Evolutionary conservation across 2,797 vertebrate genomes (phyloP), one percentile per base, ranked within the genome.

Genomic region (Epinephelus malabaricus): DNA sequence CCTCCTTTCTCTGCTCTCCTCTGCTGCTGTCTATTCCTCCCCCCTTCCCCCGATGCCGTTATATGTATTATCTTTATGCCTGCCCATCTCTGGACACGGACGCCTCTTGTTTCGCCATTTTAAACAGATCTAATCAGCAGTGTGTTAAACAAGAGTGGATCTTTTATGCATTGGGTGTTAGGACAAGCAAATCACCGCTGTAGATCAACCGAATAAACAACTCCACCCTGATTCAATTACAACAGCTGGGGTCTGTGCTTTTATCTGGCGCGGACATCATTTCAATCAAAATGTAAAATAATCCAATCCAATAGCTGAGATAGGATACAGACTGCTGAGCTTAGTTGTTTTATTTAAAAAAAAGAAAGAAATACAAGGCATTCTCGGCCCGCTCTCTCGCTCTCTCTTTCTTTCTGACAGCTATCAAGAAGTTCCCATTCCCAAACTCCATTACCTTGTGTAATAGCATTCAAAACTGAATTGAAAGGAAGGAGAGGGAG

Each of bases 251-350:
- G 95, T 93, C 88, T 94, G 90, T 89, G 90, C 96, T 97, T 98
- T 98, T 98, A 99, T 99, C 98, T 97, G 95, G 90, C 83, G 60
- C 89, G 97, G 97, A 97, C 97, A 99, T 99, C 98, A 97, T 97
- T 99, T 99, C 98, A 97, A 99, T 99, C 98, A 99, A 99, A 99
- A 99, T 99, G 98, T 98, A 98, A 98, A 99, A 99, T 98, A 99
- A 99, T 98, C 97, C 97, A 97, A 97, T 97, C 96, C 96, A 95
- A 95, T 97, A 96, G 96, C 86, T 88, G 95, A 97, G 97, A 97
- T 96, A 97, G 97, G 97, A 98, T 95, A 96, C 97, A 97, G 97
- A 96, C 96, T 96, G 96, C 96, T 98, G 98, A 96, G 95, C 95
- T 96, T 94, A 94, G 96, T 97, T 97, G 95, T 97, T 97, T 97